phyloP scores from a whole-genome alignment of 1,140 invertebrate species.

The Zelostemma sp. region DNA sequence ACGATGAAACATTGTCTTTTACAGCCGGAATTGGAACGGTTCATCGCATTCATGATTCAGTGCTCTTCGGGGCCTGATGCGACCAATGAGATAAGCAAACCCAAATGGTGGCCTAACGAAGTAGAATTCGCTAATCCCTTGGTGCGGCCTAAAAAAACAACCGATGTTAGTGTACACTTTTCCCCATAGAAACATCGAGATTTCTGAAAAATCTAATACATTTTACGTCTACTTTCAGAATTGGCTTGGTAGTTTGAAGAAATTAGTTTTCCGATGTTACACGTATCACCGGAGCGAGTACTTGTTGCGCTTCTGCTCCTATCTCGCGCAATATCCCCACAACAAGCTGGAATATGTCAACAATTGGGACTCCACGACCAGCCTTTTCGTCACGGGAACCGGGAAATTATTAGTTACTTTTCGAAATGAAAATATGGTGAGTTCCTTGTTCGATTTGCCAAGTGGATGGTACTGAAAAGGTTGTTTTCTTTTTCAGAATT shows the following conservation, averaged over 20 bases:
- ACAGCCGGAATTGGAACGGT: conserved; percentile 74
- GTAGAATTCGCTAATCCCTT: conserved; percentile 76
- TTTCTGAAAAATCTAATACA: conserved; percentile 10
- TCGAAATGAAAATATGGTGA: conserved; percentile 79
- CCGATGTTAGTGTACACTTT: conserved; percentile 61
- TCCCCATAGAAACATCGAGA: too few species aligned
- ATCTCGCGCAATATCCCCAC: conserved; percentile 75
- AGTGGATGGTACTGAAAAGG: background rate
- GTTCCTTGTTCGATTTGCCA: conserved; percentile 15
- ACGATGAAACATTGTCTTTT: background rate
- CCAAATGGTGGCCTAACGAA: conserved; percentile 79
- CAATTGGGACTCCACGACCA: conserved; percentile 81
- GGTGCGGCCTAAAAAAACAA: conserved; percentile 70
- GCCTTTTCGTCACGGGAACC: conserved; percentile 75
- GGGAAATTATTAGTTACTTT: conserved; percentile 80
- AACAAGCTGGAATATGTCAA: conserved; percentile 78
- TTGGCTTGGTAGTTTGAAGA: conserved; percentile 75
- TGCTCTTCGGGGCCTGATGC: conserved; percentile 78
- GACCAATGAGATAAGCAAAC: conserved; percentile 69
- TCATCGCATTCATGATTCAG: conserved; percentile 81
- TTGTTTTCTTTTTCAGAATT: conserved; percentile 55
- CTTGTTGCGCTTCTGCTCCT: conserved; percentile 78
- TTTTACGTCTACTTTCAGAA: conserved; percentile 57
- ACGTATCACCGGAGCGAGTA: conserved; percentile 80
- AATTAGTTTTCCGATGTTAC: conserved; percentile 79